Evolutionary conservation across 2,888 invertebrate genomes (phyloP).

Genomic region (Apamea sordens): DNA sequence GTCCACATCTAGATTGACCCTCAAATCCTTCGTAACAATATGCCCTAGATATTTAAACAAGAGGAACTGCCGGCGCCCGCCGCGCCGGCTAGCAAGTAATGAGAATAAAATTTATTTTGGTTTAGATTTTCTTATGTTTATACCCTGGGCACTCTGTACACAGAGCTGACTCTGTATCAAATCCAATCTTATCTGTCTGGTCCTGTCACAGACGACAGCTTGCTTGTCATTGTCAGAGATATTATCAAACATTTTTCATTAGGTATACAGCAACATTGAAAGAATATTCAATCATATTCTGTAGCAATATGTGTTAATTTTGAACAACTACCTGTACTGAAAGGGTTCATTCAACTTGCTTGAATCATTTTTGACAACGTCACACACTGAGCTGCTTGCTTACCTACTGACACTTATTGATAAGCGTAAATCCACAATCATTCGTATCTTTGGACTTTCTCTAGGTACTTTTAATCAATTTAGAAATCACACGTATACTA

Average conservation of each 20-base stretch:
- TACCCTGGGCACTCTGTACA: background rate
- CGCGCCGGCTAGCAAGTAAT: background rate
- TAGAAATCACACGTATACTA: conserved; percentile 39
- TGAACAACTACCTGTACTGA: conserved; percentile 3
- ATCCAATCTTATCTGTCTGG: background rate
- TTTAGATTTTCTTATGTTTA: too few relatives aligned
- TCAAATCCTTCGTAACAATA: too few relatives aligned
- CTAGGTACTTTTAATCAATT: conserved; percentile 36
- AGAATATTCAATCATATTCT: conserved; percentile 25
- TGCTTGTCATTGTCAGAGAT: conserved; percentile 24
- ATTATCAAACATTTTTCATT: conserved; percentile 7
- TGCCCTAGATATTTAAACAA: too few relatives aligned
- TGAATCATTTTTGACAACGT: conserved; percentile 61
- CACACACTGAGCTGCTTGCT: conserved; percentile 38
- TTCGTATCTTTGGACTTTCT: conserved; percentile 49
- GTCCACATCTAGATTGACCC: too few relatives aligned
- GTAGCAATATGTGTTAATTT: conserved; percentile 33
- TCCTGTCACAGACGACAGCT: conserved; percentile 16
- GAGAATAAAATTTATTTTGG: background rate
- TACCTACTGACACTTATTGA: conserved; percentile 54
- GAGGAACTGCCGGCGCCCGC: too few relatives aligned
- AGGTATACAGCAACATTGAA: background rate
- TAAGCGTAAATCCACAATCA: conserved; percentile 48
- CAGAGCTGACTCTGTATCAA: too few relatives aligned
- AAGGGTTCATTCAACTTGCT: conserved; percentile 22